phyloP scores from a whole-genome alignment of 1,140 invertebrate genomes.

The Hormaphis cornu region DNA sequence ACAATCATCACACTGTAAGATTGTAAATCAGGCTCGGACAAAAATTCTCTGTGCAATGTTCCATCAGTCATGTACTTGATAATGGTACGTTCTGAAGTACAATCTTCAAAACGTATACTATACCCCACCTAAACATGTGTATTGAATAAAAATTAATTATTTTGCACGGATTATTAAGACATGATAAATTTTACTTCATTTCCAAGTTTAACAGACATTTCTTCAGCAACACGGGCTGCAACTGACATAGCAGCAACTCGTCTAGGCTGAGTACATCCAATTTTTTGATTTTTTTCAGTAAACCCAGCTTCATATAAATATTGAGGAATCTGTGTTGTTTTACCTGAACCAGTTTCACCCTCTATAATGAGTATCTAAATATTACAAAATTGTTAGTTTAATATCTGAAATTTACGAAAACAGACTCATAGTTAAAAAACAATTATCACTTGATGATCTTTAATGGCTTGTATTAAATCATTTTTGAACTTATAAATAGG shows the following conservation, averaged over 20 bases:
- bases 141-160: background rate
- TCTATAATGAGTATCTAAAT: conserved; percentile 80
- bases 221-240: conserved; percentile 61
- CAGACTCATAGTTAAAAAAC: background rate
- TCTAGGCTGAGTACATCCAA: conserved; percentile 55
- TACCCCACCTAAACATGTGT: conserved; percentile 57
- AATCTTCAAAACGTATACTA: conserved; percentile 70
- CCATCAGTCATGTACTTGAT: conserved; percentile 99
- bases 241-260: conserved; percentile 74
- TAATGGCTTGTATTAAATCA: conserved; percentile 78
- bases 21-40: conserved; percentile 86
- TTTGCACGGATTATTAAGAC: background rate
- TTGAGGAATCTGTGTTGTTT: conserved; percentile 98
- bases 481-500: conserved; percentile 91
- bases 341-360: conserved; percentile 95
- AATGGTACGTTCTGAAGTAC: conserved; percentile 59
- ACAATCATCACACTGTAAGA: conserved; percentile 88
- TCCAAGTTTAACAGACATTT: conserved; percentile 61
- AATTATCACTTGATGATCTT: conserved; percentile 66
- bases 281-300: conserved; percentile 68
- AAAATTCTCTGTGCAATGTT: conserved; percentile 91
- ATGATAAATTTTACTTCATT: conserved; percentile 47
- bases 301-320: conserved; percentile 90
- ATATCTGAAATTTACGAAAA: background rate
- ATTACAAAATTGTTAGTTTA: conserved; percentile 1